Evolutionary conservation across 1,140 invertebrate species (phyloP), one percentile per base, ranked within the genome.

Genomic region (Muscidifurax raptorellus): DNA sequence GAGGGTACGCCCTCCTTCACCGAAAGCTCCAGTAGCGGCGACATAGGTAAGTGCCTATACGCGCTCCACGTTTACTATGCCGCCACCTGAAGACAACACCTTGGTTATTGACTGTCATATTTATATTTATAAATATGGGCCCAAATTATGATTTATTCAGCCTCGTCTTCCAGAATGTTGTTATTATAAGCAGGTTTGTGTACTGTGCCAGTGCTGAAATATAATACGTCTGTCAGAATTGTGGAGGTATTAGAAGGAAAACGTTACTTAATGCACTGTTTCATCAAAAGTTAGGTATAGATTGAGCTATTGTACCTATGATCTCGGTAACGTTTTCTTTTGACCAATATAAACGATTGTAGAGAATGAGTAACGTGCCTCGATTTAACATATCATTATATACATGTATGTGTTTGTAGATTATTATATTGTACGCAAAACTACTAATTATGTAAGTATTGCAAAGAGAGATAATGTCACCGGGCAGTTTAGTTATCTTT

Each of bases 1-100:
- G 98, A 99, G 94, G 98, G 98, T 89, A 99, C 98, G 85, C 98
- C 98, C 74, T 98, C 97, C 90, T 99, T 98, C 93, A 99, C 98
- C 64, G 97, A 99, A 91, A 99, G 98, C 88, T 98, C 97, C 91
- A 97, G 97, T 94, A 98, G 97, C 93, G 96, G 96, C 89, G 97
- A 98, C 93, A 95, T 97, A 94, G 97, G 96, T 97, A 93, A 94
- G 94, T 93, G 90, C 80, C 86, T 92, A 83, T 89, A 89, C 85
- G 90, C 90, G 78, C 89, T 93, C 69, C 89, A 91, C 82, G 86
- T 93, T 87, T 93, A 91, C 88, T 92, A 89, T 78, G 83, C 25
- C 77, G 47, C 86, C 76, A 74, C 88, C 67, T 90, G 87, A 90
- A 87, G 87, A 82, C 25, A n/a, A 82, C 25, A n/a, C 18, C 47